Base-by-base conservation (phyloP, 30 jellyfish, hydroid and myxozoan species). In the Nemopilema nomurai region DNA sequence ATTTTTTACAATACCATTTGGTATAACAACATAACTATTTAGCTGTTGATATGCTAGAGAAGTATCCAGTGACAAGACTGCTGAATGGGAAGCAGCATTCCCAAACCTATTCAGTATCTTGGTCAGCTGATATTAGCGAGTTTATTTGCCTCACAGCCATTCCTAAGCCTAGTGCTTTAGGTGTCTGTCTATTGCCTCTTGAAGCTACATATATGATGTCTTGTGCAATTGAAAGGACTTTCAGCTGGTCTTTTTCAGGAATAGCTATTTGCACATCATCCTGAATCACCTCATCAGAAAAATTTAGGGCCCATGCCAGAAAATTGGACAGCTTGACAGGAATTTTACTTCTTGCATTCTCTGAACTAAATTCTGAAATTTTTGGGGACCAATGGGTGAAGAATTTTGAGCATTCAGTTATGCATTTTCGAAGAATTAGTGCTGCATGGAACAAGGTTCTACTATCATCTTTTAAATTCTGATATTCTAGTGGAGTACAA, bases 101-200 rank as follows among this genome's bases (percentile, higher is more conserved):
- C 92, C 87, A 57, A 83, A 83, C 20, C 63, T 28, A 31, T 83
- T 83, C 79, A 69, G 23, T 20, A 83, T 22, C 30, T 71, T 70
- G 50, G 74, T 31, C 62, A 83, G 74, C 20, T 23, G 24, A 24
- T 86, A 69, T 0, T 71, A 83, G 21, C 92, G 87, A 19, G 87
- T 69, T n/a, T 26, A 83, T 65, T 29, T 83, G 92, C 69, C 86
- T 71, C 26, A 72, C 19, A 16, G 92, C 92, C 92, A 83, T 69
- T 65, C 76, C 86, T n/a, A 83, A 77, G 21, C 87, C 51, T 71
- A 69, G 20, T 24, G 80, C 33, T 74, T 84, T 84, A 17, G 88
- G 93, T n/a, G 93, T 84, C 49, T 51, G 76, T 49, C 33, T 52
- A 21, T 73, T 84, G 8, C 93, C 93, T 26, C 53, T 24, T 4